phyloP scores from a whole-genome alignment of 1,140 invertebrate genomes.

The Marisa cornuarietis region DNA sequence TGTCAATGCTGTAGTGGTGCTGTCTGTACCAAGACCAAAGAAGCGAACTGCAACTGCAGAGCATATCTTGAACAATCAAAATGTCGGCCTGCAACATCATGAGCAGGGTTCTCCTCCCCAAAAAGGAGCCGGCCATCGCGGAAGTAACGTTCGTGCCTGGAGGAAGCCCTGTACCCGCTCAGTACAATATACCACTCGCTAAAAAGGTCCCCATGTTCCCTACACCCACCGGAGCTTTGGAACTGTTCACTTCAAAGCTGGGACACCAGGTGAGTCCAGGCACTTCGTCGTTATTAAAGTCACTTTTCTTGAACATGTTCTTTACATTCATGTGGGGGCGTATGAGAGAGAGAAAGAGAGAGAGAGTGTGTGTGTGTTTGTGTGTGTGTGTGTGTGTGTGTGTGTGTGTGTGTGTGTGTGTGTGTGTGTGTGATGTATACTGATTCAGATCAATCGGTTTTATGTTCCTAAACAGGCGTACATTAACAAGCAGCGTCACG shows the following conservation, averaged over 20 bases:
- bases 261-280: no score
- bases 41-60: neutral
- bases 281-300: no score
- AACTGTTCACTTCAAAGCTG: neutral
- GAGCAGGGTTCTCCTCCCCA: neutral
- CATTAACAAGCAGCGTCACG: neutral
- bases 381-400: neutral
- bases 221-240: neutral
- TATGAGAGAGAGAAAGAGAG: no score
- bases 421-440: neutral
- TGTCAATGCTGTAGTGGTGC: neutral
- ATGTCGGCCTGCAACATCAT: neutral
- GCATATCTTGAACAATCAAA: no score
- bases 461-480: neutral
- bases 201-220: slow-evolving; percentile 22
- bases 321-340: no score
- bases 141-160: slow-evolving; percentile 6
- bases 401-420: neutral
- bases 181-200: slow-evolving; percentile 8
- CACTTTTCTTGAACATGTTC: no score
- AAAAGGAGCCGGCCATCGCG: neutral
- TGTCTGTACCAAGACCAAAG: neutral
- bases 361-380: no score
- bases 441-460: no score
- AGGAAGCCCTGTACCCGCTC: neutral